A percentile compares a stretch with the other conserved stretches of the same genome.
Conservation (phyloP, 2,113 vertebrate species). For the Tichodroma muraria region DNA sequence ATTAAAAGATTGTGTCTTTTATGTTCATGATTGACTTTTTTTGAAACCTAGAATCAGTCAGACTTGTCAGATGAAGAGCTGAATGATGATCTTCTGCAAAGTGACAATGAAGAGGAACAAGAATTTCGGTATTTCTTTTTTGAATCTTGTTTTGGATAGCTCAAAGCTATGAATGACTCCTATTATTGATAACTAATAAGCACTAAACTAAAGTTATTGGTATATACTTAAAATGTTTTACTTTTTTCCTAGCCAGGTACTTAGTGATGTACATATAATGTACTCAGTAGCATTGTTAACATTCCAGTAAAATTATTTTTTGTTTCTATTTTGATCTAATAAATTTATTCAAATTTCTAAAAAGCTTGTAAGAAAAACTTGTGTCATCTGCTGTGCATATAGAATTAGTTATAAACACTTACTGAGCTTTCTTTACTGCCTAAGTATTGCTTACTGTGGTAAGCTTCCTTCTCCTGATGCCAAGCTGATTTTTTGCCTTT, state of each 20-base stretch:
- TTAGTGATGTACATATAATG: neutral
- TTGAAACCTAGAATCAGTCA: slow-evolving; percentile 82
- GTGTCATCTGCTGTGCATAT: neutral
- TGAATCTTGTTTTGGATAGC: neutral
- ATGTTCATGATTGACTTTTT: slow-evolving; percentile 21
- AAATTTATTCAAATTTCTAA: neutral
- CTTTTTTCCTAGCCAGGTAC: neutral
- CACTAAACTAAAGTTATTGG: neutral
- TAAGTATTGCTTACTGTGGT: neutral
- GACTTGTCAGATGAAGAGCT: slow-evolving; percentile 95
- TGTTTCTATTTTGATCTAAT: neutral
- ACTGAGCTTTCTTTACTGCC: neutral
- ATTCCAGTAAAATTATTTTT: neutral
- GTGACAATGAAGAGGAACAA: slow-evolving; percentile 89
- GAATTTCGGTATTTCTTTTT: slow-evolving; percentile 69
- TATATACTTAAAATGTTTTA: neutral
- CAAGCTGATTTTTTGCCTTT: neutral
- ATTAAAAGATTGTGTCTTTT: neutral
- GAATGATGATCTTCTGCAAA: slow-evolving; percentile 95
- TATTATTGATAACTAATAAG: neutral
- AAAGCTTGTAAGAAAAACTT: neutral
- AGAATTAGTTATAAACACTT: neutral
- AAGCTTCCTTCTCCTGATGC: neutral
- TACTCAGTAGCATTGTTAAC: neutral
- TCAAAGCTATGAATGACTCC: neutral